Evolutionary conservation across 2,113 vertebrate genomes (phyloP), one percentile per base, ranked within the genome.

Genomic region (Heterotilapia buettikoferi): DNA sequence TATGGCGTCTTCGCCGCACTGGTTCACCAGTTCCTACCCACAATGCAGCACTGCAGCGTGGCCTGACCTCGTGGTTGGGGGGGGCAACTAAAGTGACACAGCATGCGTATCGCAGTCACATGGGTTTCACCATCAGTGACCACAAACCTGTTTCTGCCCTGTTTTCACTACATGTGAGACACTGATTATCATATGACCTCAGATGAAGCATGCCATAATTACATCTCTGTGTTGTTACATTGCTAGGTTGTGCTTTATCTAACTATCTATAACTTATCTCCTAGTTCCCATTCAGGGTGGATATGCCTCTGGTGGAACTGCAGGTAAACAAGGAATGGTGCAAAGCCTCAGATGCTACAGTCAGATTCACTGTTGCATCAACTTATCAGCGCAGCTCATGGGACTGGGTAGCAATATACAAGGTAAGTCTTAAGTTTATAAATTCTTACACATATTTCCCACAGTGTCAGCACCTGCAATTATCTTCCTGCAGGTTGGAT

Each of bases 371-470:
- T 68, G 93, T 97, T 90, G 96, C 97, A 6, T 92, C 95, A 0
- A 94, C 92, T 80, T 98, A 98, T 85, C 97, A 98, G 91, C 97
- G 98, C 85, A 99, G 98, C 92, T 98, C 98, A 63, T 99, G 98
- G 98, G 99, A 99, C 96, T 99, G 99, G 99, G 97, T 99, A 5
- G 99, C 98, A 83, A 97, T 99, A 88, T 99, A 99, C 93, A 97
- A 97, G 97, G 99, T 99, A 57, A 26, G 18, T 50, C 52, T 38
- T 1, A 40, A 50, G 9, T 5, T 31, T 4, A 52, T n/a, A 9
- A n/a, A 80, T 43, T n/a, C 6, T 53, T 13, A n/a, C 3, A 21
- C 31, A 19, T 57, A 45, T 9, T 21, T 36, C 3, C 45, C 2
- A 2, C 16, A 14, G 13, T 24, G 18, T 78, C 18, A 53, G 26